Base-by-base conservation (phyloP, 2,888 invertebrate genomes). In the Gymnosoma rotundatum region DNA sequence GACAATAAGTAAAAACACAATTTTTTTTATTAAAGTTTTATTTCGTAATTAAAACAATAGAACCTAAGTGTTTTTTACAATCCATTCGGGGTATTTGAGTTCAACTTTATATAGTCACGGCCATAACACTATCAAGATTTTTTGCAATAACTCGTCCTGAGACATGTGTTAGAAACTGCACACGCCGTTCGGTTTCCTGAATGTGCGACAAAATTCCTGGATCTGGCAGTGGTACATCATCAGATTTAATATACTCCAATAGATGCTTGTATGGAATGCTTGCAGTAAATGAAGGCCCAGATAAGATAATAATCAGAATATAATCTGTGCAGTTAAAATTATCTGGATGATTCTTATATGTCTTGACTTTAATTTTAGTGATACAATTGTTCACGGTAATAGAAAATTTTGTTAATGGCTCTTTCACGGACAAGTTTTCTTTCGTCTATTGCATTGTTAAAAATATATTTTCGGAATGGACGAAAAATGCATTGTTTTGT, bases 401-500 rank as follows among this genome's bases (percentile, higher is more conserved):
- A 60, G 32, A 58, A 72, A n/a, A 60, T 72, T 50, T 72, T 72
- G 21, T 50, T 60, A 50, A 72, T 60, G 20, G 50, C 60, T 48
- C 61, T 52, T 61, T 73, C 61, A 36, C 72, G 36, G 8, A 58
- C 72, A 72, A 16, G 21, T 56, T 74, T 63, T 21, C 25, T 25
- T 25, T 25, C 25, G 25, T 25, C 25, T 2, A 25, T 2, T 2
- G 25, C 25, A 25, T 25, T 25, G 25, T 25, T 25, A 25, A 25
- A 1, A 25, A 25, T 4, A 25, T 25, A 25, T 25, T 25, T 63
- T 63, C 38, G 7, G 60, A 48, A 56, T 76, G 60, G 42, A 58
- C 45, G 60, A 48, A 67, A 78, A 42, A 67, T 38, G 48, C 14
- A 42, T 78, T 78, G 52, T 60, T 69, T 78, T n/a, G n/a, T n/a